Evolutionary conservation across 1,140 invertebrate species (phyloP), one percentile per base, ranked within the genome.

Genomic region (Zaprionus taronus): DNA sequence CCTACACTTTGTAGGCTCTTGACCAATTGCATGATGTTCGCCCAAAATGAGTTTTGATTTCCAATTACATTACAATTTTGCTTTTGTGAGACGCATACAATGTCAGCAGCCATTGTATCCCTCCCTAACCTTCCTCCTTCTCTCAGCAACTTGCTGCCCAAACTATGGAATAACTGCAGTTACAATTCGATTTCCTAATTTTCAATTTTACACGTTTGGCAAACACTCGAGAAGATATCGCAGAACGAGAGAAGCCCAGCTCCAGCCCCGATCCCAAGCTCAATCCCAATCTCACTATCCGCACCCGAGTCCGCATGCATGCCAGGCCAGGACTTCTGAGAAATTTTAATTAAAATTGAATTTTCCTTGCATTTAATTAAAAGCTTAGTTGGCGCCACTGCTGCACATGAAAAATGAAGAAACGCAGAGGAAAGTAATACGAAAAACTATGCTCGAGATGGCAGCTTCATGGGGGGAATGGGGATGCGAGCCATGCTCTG

Each of bases 301-400:
- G n/a, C 20, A 78, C 70, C 53, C 53, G 57, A 55, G 79, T 83
- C 68, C 79, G 76, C 67, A 77, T 83, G 81, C 77, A 84, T 71
- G 72, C 77, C 77, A 36, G 47, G 47, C 61, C 79, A 77, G 80
- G 78, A 76, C 72, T 84, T 89, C 89, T 84, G 62, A 90, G 81
- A 89, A 89, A 89, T 89, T 89, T 89, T 89, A 89, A 89, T 89
- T 89, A 89, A 89, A 89, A 89, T 89, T 89, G 84, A 84, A 89
- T 89, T 89, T 89, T 86, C 69, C 84, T 90, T 89, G 84, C 84
- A 89, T 89, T 89, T 89, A 89, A 89, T 89, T 89, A 89, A 89
- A 89, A 89, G 84, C 84, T 89, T 89, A 89, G 84, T 80, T 77
- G 72, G 65, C 65, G 53, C 38, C 41, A 55, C 60, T 58, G 77